Evolutionary conservation across 2,113 vertebrate genomes (phyloP).

Genomic region (Oostethus manadensis): DNA sequence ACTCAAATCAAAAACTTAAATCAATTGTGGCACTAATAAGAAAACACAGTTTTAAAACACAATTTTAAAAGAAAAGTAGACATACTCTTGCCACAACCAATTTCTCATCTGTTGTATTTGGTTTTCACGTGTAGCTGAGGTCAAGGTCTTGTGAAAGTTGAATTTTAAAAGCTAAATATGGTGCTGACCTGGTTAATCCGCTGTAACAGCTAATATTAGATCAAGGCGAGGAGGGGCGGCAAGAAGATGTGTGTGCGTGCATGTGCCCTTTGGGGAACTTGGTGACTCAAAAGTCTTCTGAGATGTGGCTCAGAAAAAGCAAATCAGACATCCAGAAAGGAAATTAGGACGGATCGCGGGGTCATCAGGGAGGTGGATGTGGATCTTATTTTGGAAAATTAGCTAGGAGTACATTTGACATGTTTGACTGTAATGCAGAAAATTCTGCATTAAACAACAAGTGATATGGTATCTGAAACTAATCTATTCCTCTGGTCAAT

Average conservation of each 20-base stretch:
- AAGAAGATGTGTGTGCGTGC: constrained; percentile 31
- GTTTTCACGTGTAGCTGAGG: constrained; percentile 2
- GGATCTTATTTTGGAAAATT: not conserved
- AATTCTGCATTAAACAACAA: no score
- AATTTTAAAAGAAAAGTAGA: not conserved
- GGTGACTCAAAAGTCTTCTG: constrained; percentile 49
- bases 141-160: constrained; percentile 67
- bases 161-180: not conserved
- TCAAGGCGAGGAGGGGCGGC: constrained; percentile 11
- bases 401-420: not conserved
- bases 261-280: constrained; percentile 50
- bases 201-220: constrained; percentile 65
- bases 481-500: not conserved
- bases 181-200: constrained; percentile 57
- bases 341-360: constrained; percentile 53
- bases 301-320: constrained; percentile 63
- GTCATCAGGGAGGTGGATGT: not conserved
- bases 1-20: constrained; percentile 9
- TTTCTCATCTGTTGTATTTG: not conserved
- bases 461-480: no score
- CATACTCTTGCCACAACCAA: not conserved
- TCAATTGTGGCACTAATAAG: constrained; percentile 14
- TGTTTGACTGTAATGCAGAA: no score
- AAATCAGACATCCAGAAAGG: constrained; percentile 32
- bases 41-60: not conserved